Base-by-base conservation (phyloP, 2,888 invertebrate species). In the Drosophila affinis region DNA sequence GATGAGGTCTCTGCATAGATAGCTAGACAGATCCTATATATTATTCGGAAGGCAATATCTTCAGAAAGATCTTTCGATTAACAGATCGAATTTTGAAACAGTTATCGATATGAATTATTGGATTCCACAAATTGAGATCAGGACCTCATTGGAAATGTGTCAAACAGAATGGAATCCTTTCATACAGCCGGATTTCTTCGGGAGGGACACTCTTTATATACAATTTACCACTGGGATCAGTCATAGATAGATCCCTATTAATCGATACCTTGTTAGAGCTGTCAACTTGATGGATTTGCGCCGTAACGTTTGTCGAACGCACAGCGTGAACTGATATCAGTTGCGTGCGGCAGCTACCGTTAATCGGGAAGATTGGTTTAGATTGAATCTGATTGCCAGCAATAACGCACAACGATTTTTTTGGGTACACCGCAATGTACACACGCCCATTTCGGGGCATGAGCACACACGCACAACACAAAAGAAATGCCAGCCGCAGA, bases 311-410 rank as follows among this genome's bases (percentile, higher is more conserved):
- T 44, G 17, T 27, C 24, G 21, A 54, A 7, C 18, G 7, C 14
- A 39, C 6, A 14, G 24, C 34, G 48, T 44, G 24, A 65, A 72
- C 62, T 75, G 83, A 58, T 78, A 72, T 72, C 86, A 74, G 64
- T 71, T 71, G 65, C 39, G 45, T 58, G 78, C 52, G 59, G 61
- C 54, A 47, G 47, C 64, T 49, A 17, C 75, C 81, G 77, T 78
- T 83, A 77, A 34, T n/a, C 14, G 39, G 17, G 49, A 62, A 60
- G 82, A 87, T 84, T 87, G 70, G 75, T 55, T 78, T 84, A 61
- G 84, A 87, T 84, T 84, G 76, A 69, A 54, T 24, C 68, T 78
- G 83, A 83, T 87, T 84, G 79, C 44, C 62, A 69, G 59, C 53
- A 73, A 70, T 72, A 86, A 72, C 72, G 79, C 77, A 81, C 47